Conservation (phyloP, 2,113 vertebrate genomes). For the Amazona guildingii region DNA sequence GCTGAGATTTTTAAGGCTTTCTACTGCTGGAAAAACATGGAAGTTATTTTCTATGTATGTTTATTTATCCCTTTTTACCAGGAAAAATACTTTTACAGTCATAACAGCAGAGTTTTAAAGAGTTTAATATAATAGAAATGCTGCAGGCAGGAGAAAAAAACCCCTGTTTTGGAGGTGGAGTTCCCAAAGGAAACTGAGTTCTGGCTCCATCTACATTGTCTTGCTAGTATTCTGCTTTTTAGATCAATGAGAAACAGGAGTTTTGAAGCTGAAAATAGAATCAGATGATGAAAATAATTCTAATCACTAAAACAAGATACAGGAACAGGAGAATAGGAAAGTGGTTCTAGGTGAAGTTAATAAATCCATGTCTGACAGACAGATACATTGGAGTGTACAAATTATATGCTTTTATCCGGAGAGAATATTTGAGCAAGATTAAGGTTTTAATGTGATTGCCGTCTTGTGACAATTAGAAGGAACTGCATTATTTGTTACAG, state of each 20-base stretch:
- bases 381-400: constrained; percentile 50
- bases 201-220: constrained; percentile 10
- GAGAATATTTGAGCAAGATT: constrained; percentile 66
- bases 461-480: constrained; percentile 72
- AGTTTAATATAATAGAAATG: constrained; percentile 60
- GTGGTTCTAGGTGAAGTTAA: constrained; percentile 62
- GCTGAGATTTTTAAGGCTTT: neutral
- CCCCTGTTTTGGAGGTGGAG: constrained; percentile 23
- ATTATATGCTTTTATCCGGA: constrained; percentile 69
- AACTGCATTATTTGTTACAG: constrained; percentile 45
- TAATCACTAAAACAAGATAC: constrained; percentile 64
- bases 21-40: neutral
- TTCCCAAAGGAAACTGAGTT: constrained; percentile 56
- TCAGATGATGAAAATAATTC: constrained; percentile 62
- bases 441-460: constrained; percentile 72
- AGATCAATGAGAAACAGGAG: constrained; percentile 58
- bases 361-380: constrained; percentile 65
- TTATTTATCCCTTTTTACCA: constrained; percentile 48
- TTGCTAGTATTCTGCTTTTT: constrained; percentile 59
- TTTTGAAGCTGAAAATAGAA: constrained; percentile 59
- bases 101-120: constrained; percentile 47
- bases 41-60: constrained; percentile 6
- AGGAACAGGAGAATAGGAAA: constrained; percentile 44
- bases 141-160: constrained; percentile 31
- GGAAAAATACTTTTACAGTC: constrained; percentile 46